Base-by-base conservation (phyloP, 2,113 vertebrate species). In the Amazona vittata region DNA sequence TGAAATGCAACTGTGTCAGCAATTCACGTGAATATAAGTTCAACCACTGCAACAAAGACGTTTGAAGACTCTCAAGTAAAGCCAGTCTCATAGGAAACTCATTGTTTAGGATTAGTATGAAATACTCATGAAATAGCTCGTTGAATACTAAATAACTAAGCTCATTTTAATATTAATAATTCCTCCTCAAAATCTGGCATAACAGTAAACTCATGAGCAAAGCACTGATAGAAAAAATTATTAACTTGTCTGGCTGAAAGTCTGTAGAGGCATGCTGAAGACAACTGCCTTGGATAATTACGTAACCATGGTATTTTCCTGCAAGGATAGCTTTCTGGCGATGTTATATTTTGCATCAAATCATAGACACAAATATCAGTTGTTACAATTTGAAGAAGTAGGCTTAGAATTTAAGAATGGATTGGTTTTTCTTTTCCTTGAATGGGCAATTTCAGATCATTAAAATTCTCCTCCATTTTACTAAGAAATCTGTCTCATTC, bases 31-130 rank as follows among this genome's bases (percentile, higher is more conserved):
- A 69, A 68, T 21, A 57, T 73, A 69, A 69, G 63, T 79, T 85
- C 8, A 53, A 5, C n/a, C 57, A 69, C 26, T 47, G 29, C 33
- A 73, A 47, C n/a, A 52, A 39, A 75, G 29, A 60, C 0, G 0
- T 46, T 24, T 73, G 35, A 90, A 80, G 35, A 79, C 15, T 41
- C 29, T 18, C 5, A 89, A 69, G n/a, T 37, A 69, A 83, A 82
- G n/a, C 15, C 46, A 73, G 19, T 53, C 41, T 64, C 52, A 77
- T 1, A 52, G 46, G 9, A 88, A 69, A 52, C 4, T 17, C 15
- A 21, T 13, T 47, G 12, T 47, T 83, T 65, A 80, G 24, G 8
- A 89, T 4, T 11, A 35, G 35, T 57, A 50, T 10, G 35, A 53
- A 81, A 52, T 12, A 52, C 17, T 31, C 19, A 49, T 1, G 17